Base-by-base conservation (phyloP, 2,888 invertebrate species). In the Cephus rjabovi region DNA sequence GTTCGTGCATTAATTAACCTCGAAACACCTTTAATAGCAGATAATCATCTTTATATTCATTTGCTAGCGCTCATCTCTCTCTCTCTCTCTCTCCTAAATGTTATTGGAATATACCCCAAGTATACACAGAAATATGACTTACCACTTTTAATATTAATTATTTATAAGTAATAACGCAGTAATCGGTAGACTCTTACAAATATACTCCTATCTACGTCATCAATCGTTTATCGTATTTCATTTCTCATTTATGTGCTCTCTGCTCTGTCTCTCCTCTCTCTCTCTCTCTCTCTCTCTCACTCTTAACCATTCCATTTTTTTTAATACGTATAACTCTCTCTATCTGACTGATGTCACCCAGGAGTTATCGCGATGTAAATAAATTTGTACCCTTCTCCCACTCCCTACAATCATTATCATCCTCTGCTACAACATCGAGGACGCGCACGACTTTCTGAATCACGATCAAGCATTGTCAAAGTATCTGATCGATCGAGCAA, bases 71-170 rank as follows among this genome's bases (percentile, higher is more conserved):
- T 75, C 69, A 40, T 76, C 75, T 77, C 75, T 71, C 80, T 77
- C 30, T 30, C 30, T 30, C 30, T 30, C 30, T 30, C 69, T 71
- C 80, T 77, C 69, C 78, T 37, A 69, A 74, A 76, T 69, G 75
- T 76, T 77, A 75, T 79, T 79, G 75, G 77, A 73, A 74, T 77
- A 76, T 79, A 70, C 69, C 77, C 37, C 81, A 81, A 79, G 77
- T 85, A 83, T 81, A 84, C 81, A 86, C 82, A 85, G 79, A 85
- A 82, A 84, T 81, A 83, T 85, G 81, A 81, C 81, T 81, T 82
- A 82, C 77, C 76, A 77, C 75, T 79, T 83, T 83, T 83, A 76
- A 83, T 79, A 77, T 80, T 76, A 76, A 80, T 80, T 81, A 81
- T 82, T 81, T 81, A 83, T 84, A 82, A 83, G 79, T 85, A 82